Evolutionary conservation across 2,797 vertebrate species (phyloP), one percentile per base, ranked within the genome.

Genomic region (Spinus olivaceus): DNA sequence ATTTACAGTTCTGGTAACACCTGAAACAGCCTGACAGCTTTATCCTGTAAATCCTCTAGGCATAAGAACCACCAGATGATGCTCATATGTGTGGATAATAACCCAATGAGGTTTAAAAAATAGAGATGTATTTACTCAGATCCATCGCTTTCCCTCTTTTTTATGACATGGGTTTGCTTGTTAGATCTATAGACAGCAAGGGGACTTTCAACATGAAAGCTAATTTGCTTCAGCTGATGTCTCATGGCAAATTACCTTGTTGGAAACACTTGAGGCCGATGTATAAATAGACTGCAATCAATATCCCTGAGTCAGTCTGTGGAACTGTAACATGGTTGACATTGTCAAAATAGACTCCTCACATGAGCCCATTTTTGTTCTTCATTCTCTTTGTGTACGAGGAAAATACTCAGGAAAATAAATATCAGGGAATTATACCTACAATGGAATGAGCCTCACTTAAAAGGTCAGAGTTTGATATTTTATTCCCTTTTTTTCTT

Each of bases 241-340:
- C 91, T 94, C 8, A 2, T 94, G 87, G 91, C 90, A 96, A 96
- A 97, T 96, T 92, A 96, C 95, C 94, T 84, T 92, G 92, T 88
- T 92, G 87, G 87, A 91, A 96, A 85, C 91, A 94, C 92, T 96
- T 86, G 80, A 88, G 92, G 85, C 90, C 79, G 50, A 80, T 85
- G 83, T 95, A 94, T 97, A 96, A 97, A 96, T 92, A 96, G 94
- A 82, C 49, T 47, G 80, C 88, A 96, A 96, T 97, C 95, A 94
- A 96, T 96, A 96, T 94, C 78, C 56, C 67, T 89, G 76, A 91
- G 90, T 91, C 93, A 93, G 78, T 77, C 70, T 86, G 21, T 91
- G 83, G 66, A 86, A 77, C 82, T 81, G 77, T 67, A 92, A 73
- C 7, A 8, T 6, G 33, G 42, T 39, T 6, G 20, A 81, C 87